Conservation (phyloP, 1,140 invertebrate species). For the Macrostomum lignano region DNA sequence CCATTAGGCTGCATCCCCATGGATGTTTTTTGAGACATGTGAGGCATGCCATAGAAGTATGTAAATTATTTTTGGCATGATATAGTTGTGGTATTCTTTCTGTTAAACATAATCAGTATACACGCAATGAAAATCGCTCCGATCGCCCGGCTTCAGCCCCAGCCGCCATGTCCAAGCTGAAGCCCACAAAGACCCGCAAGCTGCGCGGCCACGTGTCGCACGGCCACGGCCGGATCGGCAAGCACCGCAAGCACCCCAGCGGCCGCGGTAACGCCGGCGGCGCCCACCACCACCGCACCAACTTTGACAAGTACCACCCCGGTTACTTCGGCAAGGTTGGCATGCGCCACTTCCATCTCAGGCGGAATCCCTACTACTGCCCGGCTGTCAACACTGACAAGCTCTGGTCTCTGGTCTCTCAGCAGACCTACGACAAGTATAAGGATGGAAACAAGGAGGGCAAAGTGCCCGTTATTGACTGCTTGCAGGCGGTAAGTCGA, state of each 20-base stretch:
- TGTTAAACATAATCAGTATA: no score
- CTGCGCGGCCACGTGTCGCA: slow-evolving; percentile 94
- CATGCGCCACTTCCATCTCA: slow-evolving; percentile 87
- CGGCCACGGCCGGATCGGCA: slow-evolving; percentile 90
- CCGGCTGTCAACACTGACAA: slow-evolving; percentile 80
- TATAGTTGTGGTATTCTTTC: no score
- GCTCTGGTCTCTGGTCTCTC: slow-evolving; percentile 75
- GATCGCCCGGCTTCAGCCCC: no score
- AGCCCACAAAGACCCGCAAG: slow-evolving; percentile 66
- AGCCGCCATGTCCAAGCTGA: slow-evolving; percentile 5
- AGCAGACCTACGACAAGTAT: slow-evolving; percentile 59
- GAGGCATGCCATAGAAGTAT: no score
- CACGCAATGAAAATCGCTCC: no score
- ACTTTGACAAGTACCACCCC: slow-evolving; percentile 99
- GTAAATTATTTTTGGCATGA: no score
- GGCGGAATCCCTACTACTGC: slow-evolving; percentile 60
- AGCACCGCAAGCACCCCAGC: slow-evolving; percentile 97
- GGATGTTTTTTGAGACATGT: no score
- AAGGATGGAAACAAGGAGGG: slow-evolving; percentile 44
- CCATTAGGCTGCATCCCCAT: no score
- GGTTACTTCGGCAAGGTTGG: slow-evolving; percentile 99
- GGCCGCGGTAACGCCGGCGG: slow-evolving; percentile 99
- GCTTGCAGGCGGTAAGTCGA: slow-evolving; percentile 64
- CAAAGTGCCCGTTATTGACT: slow-evolving; percentile 87
- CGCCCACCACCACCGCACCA: slow-evolving; percentile 92